phyloP scores from a whole-genome alignment of 92 coral and sea anemone species.

The Chrysogorgia sp. region DNA sequence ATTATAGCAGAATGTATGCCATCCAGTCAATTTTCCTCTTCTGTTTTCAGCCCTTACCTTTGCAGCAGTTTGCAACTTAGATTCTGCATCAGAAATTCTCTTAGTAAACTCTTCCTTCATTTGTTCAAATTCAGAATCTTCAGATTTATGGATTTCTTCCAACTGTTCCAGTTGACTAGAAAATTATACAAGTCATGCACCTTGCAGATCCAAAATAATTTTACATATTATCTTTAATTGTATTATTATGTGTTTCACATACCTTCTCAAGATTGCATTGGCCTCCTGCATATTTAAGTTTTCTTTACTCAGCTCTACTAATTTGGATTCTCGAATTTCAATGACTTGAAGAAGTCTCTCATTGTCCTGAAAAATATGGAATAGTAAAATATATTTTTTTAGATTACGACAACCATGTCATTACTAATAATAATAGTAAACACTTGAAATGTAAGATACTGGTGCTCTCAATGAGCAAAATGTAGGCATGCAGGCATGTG shows the following conservation, averaged over 20 bases:
- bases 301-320: slow-evolving; percentile 84
- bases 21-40: neutral
- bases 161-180: slow-evolving; percentile 84
- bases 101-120: slow-evolving; percentile 83
- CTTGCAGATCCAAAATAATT: neutral
- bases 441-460: too few relatives aligned
- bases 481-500: too few relatives aligned
- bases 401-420: neutral
- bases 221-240: too few relatives aligned
- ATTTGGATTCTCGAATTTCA: slow-evolving; percentile 82
- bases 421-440: too few relatives aligned
- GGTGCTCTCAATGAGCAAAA: too few relatives aligned
- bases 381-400: neutral
- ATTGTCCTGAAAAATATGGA: slow-evolving; percentile 65
- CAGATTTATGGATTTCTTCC: slow-evolving; percentile 70
- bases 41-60: slow-evolving; percentile 53
- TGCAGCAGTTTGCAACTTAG: slow-evolving; percentile 75
- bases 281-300: slow-evolving; percentile 88
- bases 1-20: too few relatives aligned
- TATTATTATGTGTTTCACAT: neutral
- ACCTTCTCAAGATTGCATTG: slow-evolving; percentile 81
- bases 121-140: slow-evolving; percentile 85
- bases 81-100: slow-evolving; percentile 81
- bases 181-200: neutral
- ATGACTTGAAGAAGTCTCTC: slow-evolving; percentile 68